Base-by-base conservation (phyloP, 2,113 vertebrate species). In the Hemiscyllium ocellatum region DNA sequence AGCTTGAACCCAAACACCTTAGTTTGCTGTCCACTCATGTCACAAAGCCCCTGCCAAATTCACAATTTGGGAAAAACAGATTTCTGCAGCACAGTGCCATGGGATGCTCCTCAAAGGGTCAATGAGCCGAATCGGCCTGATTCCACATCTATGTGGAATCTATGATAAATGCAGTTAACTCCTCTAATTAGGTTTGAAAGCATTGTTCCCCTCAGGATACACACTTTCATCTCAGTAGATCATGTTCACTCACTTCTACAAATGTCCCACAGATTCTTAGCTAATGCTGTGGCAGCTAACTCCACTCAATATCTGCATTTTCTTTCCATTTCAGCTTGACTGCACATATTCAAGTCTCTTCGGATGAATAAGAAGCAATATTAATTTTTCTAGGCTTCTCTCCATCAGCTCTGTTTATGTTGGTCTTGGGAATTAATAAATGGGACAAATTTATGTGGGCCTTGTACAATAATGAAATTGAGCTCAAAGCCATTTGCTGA, bases 371-470 rank as follows among this genome's bases (percentile, higher is more conserved):
- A 65, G 52, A n/a, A 61, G 29, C 4, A 42, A 19, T 42, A 83
- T 83, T 83, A 37, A 83, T 91, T n/a, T 91, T 65, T 65, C 56
- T n/a, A n/a, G 89, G 89, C 65, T 90, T 65, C 29, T 61, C 52
- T 65, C 89, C 19, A 33, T 90, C 26, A 56, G 12, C 37, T 4
- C 78, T 90, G 87, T 33, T 91, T 91, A 91, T 91, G 86, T 65
- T 56, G n/a, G 56, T 65, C 56, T n/a, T n/a, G 61, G 56, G 89
- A 65, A 91, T 91, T 65, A 91, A 91, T 65, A 91, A 91, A 65
- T 33, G 65, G 56, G 56, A 65, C 89, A 42, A 33, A 65, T 65
- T 91, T 91, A 91, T 91, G 56, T 15, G 65, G 89, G 56, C 29
- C 29, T 65, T 65, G 29, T 65, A n/a, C 29, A 65, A n/a, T n/a